These are phyloP conservation scores for Hyposoter dolosus DNA, from an alignment of 2,888 invertebrate species.

Conservation along the genomic window DNA sequence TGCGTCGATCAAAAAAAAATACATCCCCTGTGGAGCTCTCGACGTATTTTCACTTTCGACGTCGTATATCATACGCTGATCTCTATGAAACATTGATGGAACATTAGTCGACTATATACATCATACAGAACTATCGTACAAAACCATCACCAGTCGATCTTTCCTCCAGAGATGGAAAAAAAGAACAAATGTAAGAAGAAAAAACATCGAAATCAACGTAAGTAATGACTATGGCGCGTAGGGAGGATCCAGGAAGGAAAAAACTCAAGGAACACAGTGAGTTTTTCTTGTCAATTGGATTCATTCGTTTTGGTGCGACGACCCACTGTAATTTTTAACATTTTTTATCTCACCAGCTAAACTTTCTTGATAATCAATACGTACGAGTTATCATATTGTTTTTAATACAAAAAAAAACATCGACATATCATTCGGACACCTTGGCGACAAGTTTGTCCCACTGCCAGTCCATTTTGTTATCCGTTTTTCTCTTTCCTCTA, in stretches of 20 bases:
- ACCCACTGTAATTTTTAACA: not conserved
- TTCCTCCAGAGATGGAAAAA: slow-evolving; percentile 55
- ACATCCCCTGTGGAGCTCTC: slow-evolving; percentile 28
- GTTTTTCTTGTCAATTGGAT: not conserved
- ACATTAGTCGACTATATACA: slow-evolving; percentile 63
- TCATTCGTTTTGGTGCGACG: not conserved
- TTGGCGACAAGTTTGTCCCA: not conserved
- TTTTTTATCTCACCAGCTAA: not conserved
- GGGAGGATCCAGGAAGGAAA: not conserved
- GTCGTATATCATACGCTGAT: slow-evolving; percentile 73
- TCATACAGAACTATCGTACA: slow-evolving; percentile 17
- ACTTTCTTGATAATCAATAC: not conserved
- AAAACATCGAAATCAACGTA: slow-evolving; percentile 4
- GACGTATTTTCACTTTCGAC: slow-evolving; percentile 69
- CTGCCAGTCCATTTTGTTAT: not conserved
- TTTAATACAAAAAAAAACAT: not conserved
- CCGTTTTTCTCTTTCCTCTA: slow-evolving; percentile 23
- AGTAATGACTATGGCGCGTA: not conserved
- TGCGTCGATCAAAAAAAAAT: slow-evolving; percentile 63
- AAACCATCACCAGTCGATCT: slow-evolving; percentile 10
- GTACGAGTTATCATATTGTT: not conserved
- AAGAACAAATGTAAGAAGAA: not conserved
- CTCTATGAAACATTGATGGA: slow-evolving; percentile 76
- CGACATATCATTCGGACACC: not conserved
- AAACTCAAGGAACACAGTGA: not conserved